Percentiles rank a stretch among this genome's conserved stretches.
These are phyloP conservation scores for Drosophila chauvacae DNA, from an alignment of 1,140 invertebrate genomes.

Conservation along the genomic window DNA sequence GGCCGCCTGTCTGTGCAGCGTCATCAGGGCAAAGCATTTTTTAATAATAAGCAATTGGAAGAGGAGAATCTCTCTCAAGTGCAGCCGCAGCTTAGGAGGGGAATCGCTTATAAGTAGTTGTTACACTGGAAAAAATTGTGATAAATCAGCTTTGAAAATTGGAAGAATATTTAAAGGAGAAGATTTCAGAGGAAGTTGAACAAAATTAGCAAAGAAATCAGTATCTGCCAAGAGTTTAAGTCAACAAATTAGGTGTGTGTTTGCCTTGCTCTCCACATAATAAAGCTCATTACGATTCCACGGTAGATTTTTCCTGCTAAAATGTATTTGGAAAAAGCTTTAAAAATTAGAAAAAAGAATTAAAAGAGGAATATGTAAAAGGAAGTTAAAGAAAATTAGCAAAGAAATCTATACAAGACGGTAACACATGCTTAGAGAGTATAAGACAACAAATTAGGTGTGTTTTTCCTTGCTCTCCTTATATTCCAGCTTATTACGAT, in stretches of 20 bases:
- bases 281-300: too few species aligned
- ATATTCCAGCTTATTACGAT: neutral
- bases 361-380: neutral
- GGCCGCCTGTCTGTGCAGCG: constrained; percentile 16
- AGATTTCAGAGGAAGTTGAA: neutral
- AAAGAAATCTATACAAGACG: neutral
- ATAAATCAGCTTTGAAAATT: neutral
- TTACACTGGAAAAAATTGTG: neutral
- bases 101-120: neutral
- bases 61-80: constrained; percentile 39
- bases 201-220: neutral
- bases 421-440: neutral
- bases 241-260: too few species aligned
- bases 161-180: neutral
- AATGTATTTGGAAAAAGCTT: too few species aligned
- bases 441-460: neutral
- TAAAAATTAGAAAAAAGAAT: too few species aligned
- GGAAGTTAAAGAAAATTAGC: neutral
- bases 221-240: too few species aligned
- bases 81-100: constrained; percentile 1
- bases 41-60: constrained; percentile 50
- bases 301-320: too few species aligned
- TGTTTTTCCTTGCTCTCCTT: too few species aligned
- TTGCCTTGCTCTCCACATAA: too few species aligned
- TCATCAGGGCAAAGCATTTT: constrained; percentile 21